These are phyloP conservation scores for Psittacula cyanocephala DNA, from an alignment of 2,113 vertebrate genomes.

Conservation along the genomic window DNA sequence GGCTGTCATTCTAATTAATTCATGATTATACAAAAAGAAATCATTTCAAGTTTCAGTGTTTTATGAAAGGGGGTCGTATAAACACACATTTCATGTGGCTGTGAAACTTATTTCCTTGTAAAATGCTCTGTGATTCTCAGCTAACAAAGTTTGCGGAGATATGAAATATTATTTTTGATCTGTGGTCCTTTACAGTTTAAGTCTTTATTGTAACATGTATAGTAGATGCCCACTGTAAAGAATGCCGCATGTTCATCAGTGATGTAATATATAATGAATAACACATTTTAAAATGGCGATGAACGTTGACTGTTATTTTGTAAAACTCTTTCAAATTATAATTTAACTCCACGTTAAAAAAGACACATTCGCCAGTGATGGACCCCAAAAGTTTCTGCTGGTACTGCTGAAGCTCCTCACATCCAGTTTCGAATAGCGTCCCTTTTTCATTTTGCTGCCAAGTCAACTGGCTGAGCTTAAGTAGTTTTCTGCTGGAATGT, in stretches of 20 bases:
- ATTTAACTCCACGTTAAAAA: not conserved
- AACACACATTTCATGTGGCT: not conserved
- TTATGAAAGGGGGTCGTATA: not conserved
- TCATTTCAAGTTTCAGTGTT: not conserved
- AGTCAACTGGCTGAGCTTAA: not conserved
- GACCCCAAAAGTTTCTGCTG: not conserved
- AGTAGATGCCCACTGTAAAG: not conserved
- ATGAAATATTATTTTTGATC: not conserved
- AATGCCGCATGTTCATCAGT: not conserved
- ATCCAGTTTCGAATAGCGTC: not conserved
- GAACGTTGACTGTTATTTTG: not conserved
- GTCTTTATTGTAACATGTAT: not conserved
- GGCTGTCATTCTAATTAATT: not conserved
- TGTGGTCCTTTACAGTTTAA: not conserved
- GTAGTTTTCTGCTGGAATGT: conserved; percentile 18
- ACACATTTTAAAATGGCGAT: not conserved
- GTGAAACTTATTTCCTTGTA: not conserved
- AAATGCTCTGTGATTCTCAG: not conserved
- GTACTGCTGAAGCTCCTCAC: not conserved
- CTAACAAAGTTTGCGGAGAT: not conserved
- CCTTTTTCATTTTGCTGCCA: not conserved
- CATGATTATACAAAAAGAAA: not conserved
- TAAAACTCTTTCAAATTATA: not conserved
- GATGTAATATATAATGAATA: not conserved
- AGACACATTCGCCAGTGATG: not conserved